Conservation (phyloP, 1,140 invertebrate species). For the Meloidogyne exigua region DNA sequence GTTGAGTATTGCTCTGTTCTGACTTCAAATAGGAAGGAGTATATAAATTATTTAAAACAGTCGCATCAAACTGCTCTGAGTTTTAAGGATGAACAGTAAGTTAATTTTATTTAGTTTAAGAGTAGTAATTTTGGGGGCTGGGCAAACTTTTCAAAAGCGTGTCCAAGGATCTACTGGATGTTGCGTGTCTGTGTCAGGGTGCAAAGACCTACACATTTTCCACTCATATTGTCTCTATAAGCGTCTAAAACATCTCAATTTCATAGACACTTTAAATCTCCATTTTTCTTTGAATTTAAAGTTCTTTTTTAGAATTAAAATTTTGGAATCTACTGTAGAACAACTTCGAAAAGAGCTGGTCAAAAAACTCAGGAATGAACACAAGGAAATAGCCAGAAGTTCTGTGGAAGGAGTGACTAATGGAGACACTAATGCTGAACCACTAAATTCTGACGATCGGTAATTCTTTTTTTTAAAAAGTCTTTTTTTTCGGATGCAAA, state of each 20-base stretch:
- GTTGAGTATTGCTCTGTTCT: background rate
- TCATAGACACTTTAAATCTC: too few relatives aligned
- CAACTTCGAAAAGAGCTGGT: background rate
- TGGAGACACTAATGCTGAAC: too few relatives aligned
- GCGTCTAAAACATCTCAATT: too few relatives aligned
- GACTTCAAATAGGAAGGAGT: background rate
- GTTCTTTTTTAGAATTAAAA: background rate
- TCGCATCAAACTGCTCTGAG: conserved; percentile 13
- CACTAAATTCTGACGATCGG: background rate
- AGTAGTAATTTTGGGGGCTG: too few relatives aligned
- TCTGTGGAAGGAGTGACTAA: background rate
- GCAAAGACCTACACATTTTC: too few relatives aligned
- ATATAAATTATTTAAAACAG: background rate
- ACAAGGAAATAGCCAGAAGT: background rate
- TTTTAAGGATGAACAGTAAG: background rate
- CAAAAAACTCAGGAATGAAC: background rate
- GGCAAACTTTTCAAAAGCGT: too few relatives aligned
- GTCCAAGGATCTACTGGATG: too few relatives aligned
- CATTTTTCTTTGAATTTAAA: too few relatives aligned
- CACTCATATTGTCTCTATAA: too few relatives aligned
- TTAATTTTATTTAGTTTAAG: background rate
- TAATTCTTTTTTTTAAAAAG: background rate
- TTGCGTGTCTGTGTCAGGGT: too few relatives aligned
- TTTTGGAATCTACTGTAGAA: conserved; percentile 2
- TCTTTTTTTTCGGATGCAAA: background rate